Percentiles rank a stretch among this genome's conserved stretches.
Conservation (phyloP, 2,888 invertebrate species). For the Noctua janthe region DNA sequence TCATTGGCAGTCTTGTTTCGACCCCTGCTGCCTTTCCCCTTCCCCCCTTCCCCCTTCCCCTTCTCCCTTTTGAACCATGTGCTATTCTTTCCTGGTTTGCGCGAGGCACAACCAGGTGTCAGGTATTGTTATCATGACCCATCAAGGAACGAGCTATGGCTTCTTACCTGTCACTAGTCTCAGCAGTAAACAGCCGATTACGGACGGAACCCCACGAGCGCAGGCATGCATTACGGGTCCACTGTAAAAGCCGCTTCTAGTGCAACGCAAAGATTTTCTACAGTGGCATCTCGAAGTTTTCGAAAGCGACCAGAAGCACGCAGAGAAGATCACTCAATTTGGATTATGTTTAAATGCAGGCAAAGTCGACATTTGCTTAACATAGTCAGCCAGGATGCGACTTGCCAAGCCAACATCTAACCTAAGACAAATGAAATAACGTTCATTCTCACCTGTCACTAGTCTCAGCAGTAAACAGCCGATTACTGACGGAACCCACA, state of each 20-base stretch:
- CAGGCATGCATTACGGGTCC: conserved; percentile 98
- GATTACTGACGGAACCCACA: conserved; percentile 98
- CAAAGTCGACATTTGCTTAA: neutral
- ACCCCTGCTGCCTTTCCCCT: no score
- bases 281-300: conserved; percentile 98
- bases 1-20: no score
- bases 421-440: neutral
- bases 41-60: no score
- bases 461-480: conserved; percentile 98
- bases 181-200: conserved; percentile 92
- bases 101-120: no score
- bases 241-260: conserved; percentile 96
- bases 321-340: neutral
- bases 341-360: no score
- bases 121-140: no score
- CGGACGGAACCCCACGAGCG: conserved; percentile 98
- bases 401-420: neutral
- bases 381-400: no score
- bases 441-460: conserved; percentile 92
- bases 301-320: conserved; percentile 90
- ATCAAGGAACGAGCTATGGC: no score
- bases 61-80: no score
- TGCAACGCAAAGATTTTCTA: conserved; percentile 98
- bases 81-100: no score
- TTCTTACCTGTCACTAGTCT: conserved; percentile 94